Conservation (phyloP, 2,113 vertebrate genomes). For the Chamaetylas fuelleborni region DNA sequence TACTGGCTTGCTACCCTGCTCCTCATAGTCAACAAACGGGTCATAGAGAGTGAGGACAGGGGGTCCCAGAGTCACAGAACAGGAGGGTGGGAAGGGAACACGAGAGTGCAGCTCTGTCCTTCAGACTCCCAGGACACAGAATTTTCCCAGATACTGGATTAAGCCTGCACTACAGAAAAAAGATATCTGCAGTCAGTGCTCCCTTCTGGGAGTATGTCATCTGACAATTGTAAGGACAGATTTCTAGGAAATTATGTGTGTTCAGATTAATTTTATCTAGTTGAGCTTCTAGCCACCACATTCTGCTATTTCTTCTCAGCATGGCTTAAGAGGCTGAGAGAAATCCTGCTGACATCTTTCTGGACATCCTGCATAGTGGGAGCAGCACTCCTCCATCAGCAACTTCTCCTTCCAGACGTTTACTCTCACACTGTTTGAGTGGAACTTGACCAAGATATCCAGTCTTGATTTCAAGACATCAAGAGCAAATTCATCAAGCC, state of each 20-base stretch:
- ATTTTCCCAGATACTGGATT: neutral
- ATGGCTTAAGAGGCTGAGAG: neutral
- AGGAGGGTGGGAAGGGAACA: neutral
- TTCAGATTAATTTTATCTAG: neutral
- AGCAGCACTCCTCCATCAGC: neutral
- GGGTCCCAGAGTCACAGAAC: neutral
- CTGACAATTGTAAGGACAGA: neutral
- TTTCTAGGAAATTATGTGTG: neutral
- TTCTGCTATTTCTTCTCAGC: neutral
- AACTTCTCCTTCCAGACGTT: neutral
- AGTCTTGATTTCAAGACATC: slow-evolving; percentile 3
- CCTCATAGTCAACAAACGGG: neutral
- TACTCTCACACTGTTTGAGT: neutral
- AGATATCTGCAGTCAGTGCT: neutral
- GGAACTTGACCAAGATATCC: neutral
- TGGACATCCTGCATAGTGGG: neutral
- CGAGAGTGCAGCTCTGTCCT: neutral
- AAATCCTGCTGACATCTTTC: neutral
- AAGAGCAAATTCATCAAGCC: neutral
- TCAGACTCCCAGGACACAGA: neutral
- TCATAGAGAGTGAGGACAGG: neutral
- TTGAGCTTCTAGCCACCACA: neutral
- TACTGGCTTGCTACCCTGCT: neutral
- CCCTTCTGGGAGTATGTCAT: neutral
- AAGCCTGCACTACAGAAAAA: neutral